These are phyloP conservation scores for Dryobates pubescens DNA, from an alignment of 2,797 vertebrate species.

Conservation along the genomic window DNA sequence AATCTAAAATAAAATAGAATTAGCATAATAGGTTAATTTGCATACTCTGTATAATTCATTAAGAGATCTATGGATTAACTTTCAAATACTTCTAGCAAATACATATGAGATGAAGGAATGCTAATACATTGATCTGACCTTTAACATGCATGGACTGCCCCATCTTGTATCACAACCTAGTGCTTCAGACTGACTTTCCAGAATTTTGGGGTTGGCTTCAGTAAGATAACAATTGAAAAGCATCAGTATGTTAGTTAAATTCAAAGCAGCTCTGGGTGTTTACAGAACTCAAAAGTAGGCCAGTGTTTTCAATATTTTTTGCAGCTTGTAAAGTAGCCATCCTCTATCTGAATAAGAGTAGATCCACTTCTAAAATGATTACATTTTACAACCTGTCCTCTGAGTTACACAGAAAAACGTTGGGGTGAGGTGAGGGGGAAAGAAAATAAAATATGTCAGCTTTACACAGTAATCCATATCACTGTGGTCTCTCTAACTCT, in stretches of 20 bases:
- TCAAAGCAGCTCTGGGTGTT: not conserved
- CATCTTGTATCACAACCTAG: rapidly evolving
- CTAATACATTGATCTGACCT: not conserved
- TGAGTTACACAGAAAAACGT: not conserved
- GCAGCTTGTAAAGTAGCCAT: not conserved
- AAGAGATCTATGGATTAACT: not conserved
- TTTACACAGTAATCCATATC: not conserved
- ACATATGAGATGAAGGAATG: not conserved
- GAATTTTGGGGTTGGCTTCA: not conserved
- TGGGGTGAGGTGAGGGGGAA: rapidly evolving
- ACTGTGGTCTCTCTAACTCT: not conserved
- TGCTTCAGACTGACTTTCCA: not conserved
- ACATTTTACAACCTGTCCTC: not conserved
- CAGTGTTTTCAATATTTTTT: not conserved
- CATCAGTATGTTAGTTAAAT: not conserved
- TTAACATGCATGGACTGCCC: rapidly evolving
- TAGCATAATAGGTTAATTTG: not conserved
- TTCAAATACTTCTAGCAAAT: not conserved
- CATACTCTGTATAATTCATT: not conserved
- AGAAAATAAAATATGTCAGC: conserved; percentile 7
- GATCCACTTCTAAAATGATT: not conserved
- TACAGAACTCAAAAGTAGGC: not conserved
- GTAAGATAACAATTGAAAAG: not conserved
- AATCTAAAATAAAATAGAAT: not conserved
- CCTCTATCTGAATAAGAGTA: not conserved